These are phyloP conservation scores for Rattus norvegicus DNA, from an alignment of 2,113 vertebrate genomes.

Conservation along the genomic window DNA sequence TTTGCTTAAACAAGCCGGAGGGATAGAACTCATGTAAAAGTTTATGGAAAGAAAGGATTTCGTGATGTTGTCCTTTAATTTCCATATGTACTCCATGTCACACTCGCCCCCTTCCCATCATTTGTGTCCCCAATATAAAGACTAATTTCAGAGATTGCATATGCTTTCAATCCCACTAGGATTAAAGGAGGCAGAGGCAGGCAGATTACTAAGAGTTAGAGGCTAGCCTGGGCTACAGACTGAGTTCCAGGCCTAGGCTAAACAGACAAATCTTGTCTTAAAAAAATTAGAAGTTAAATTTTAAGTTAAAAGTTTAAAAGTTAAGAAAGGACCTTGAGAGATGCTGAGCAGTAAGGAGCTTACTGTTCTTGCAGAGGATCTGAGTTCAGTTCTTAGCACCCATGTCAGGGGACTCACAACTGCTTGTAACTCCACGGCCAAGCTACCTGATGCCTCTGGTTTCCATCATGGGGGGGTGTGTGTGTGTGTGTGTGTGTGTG, in stretches of 20 bases:
- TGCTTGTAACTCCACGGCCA: not conserved
- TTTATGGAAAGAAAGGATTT: no score
- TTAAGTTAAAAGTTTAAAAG: not conserved
- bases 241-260: not conserved
- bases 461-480: not conserved
- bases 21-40: no score
- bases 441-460: not conserved
- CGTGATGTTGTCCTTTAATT: no score
- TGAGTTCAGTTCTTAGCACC: not conserved
- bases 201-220: not conserved
- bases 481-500: not conserved
- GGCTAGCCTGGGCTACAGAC: not conserved
- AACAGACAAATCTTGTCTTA: not conserved
- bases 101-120: no score
- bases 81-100: no score
- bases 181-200: not conserved
- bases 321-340: not conserved
- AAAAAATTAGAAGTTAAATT: not conserved
- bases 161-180: not conserved
- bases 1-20: no score
- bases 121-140: no score
- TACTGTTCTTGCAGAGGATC: not conserved
- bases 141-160: no score
- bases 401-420: not conserved
- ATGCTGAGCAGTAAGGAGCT: not conserved